phyloP scores from a whole-genome alignment of 2,113 vertebrate species.

The Ornithorhynchus anatinus region DNA sequence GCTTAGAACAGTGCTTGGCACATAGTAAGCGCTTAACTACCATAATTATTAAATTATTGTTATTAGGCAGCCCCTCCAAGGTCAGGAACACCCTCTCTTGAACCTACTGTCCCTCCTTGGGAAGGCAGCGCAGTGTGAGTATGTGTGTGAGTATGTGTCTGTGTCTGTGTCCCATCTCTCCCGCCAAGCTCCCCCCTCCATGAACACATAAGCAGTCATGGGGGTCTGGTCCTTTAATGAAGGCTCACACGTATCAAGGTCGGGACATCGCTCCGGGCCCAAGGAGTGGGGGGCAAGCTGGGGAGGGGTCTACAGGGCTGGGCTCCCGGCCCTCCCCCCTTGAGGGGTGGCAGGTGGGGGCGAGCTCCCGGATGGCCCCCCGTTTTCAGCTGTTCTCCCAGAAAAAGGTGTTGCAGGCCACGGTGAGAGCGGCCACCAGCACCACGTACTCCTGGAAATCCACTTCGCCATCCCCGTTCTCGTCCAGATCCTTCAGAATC shows the following conservation, averaged over 20 bases:
- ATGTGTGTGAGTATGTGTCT: background rate
- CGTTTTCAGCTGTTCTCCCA: slow-evolving; percentile 71
- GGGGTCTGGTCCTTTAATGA: too few relatives aligned
- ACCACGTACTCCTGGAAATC: slow-evolving; percentile 93
- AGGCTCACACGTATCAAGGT: too few relatives aligned
- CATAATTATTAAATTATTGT: too few relatives aligned
- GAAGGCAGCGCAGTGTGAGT: too few relatives aligned
- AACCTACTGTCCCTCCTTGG: too few relatives aligned
- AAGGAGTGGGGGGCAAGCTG: background rate
- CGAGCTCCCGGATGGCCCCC: background rate
- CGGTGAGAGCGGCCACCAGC: slow-evolving; percentile 86
- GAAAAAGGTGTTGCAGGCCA: slow-evolving; percentile 92
- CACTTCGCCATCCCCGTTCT: slow-evolving; percentile 85
- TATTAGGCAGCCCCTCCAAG: too few relatives aligned
- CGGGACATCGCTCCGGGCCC: too few relatives aligned
- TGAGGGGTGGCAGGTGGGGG: background rate
- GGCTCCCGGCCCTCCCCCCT: background rate
- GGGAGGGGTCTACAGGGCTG: background rate
- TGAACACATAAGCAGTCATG: too few relatives aligned
- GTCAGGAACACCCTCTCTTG: too few relatives aligned
- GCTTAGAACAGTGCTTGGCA: too few relatives aligned
- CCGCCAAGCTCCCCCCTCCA: background rate
- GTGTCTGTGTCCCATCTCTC: background rate
- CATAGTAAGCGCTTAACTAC: too few relatives aligned
- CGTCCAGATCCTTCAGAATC: slow-evolving; percentile 89